Base-by-base conservation (phyloP, 2,888 invertebrate species). In the Brassicogethes aeneus region DNA sequence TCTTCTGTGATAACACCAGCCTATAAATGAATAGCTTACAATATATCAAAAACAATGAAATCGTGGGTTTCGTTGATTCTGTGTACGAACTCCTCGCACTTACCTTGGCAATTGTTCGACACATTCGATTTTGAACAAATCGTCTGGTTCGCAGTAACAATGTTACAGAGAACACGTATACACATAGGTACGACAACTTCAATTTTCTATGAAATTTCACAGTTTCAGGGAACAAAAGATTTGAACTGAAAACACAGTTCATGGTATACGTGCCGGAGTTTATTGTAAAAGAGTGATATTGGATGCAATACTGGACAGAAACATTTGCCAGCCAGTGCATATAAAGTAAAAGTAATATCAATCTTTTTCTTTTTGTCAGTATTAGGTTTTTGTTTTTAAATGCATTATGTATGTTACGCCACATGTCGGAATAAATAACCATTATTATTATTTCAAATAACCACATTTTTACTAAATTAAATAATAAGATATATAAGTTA, bases 271-370 rank as follows among this genome's bases (percentile, higher is more conserved):
- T 17, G 34, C 36, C 14, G 33, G 31, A 36, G 31, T 33, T 34
- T 31, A 41, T 41, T 34, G 37, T 41, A 34, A 12, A 41, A 34
- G 29, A 16, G 17, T 39, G 34, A 41, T 41, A 37, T 37, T 37
- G 29, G 32, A 41, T 34, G 34, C 34, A 29, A 15, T 41, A n/a
- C 16, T 34, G 33, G 39, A 36, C 17, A 10, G 5, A 10, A 23
- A 23, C 23, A 10, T 23, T 23, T 23, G 10, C 23, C 23, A n/a
- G n/a, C n/a, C n/a, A n/a, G n/a, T n/a, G n/a, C n/a, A n/a, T n/a
- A n/a, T n/a, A n/a, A n/a, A n/a, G n/a, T n/a, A n/a, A n/a, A n/a
- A n/a, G n/a, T n/a, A n/a, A n/a, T n/a, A n/a, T n/a, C n/a, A n/a
- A n/a, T n/a, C n/a, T n/a, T n/a, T n/a, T n/a, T n/a, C n/a, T n/a